phyloP scores from a whole-genome alignment of 1,140 invertebrate genomes.

The Neodiprion fabricii region DNA sequence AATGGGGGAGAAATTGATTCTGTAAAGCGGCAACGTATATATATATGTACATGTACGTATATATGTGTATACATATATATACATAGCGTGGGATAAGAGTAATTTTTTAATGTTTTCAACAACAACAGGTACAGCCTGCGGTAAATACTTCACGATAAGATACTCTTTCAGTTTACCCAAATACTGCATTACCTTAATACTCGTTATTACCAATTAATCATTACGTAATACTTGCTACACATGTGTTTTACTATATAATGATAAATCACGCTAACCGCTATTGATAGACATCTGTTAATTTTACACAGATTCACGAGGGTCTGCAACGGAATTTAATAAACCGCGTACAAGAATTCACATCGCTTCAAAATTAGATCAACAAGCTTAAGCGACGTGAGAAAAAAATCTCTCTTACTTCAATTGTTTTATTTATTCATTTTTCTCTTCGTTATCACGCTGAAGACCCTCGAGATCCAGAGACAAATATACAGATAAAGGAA shows the following conservation, averaged over 20 bases:
- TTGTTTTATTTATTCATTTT: too few relatives aligned
- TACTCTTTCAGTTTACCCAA: neutral
- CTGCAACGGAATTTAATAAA: neutral
- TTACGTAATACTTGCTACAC: slow-evolving; percentile 35
- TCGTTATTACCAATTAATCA: slow-evolving; percentile 27
- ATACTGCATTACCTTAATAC: slow-evolving; percentile 6
- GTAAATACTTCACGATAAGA: slow-evolving; percentile 28
- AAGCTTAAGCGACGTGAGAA: too few relatives aligned
- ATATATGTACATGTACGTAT: neutral
- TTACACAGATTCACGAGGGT: neutral
- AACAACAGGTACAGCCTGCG: slow-evolving; percentile 55
- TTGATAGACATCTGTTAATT: neutral
- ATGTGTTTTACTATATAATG: slow-evolving; percentile 11
- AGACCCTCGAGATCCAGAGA: neutral
- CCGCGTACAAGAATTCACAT: too few relatives aligned
- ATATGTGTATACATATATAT: neutral
- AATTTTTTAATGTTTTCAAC: slow-evolving; percentile 58
- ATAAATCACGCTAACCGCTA: neutral
- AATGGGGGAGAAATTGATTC: too few relatives aligned
- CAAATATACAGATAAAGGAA: neutral
- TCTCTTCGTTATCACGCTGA: neutral
- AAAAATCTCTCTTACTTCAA: neutral
- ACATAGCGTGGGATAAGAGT: slow-evolving; percentile 58
- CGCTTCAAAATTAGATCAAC: too few relatives aligned
- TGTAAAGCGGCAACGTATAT: too few relatives aligned